phyloP scores from a whole-genome alignment of 2,113 vertebrate genomes.

The Halcyon malimbica region DNA sequence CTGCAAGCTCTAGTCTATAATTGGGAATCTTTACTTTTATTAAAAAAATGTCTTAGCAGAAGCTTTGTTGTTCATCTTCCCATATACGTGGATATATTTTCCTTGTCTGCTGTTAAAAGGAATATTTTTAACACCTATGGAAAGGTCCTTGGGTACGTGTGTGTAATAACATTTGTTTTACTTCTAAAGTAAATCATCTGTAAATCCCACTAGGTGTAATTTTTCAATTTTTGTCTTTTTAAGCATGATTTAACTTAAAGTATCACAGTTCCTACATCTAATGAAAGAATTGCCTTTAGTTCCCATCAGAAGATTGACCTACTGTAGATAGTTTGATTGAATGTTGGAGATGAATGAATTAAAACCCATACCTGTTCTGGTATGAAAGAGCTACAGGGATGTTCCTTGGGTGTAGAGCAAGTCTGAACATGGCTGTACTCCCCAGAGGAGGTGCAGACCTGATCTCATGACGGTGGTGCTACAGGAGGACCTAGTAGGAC shows the following conservation, averaged over 20 bases:
- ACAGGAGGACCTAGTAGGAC: background rate
- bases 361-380: background rate
- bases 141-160: slow-evolving; percentile 34
- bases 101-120: slow-evolving; percentile 41
- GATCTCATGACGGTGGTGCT: accelerated
- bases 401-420: background rate
- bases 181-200: slow-evolving; percentile 51
- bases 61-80: slow-evolving; percentile 38
- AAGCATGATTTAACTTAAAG: slow-evolving; percentile 54
- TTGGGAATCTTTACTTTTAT: background rate
- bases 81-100: slow-evolving; percentile 39
- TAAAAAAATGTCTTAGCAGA: slow-evolving; percentile 23
- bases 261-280: slow-evolving; percentile 44
- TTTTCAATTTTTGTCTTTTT: slow-evolving; percentile 49
- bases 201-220: slow-evolving; percentile 40
- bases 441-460: accelerated
- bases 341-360: background rate
- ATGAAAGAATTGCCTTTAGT: slow-evolving; percentile 36
- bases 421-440: background rate
- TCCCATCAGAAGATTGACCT: slow-evolving; percentile 8
- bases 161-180: slow-evolving; percentile 19
- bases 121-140: slow-evolving; percentile 45
- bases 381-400: background rate
- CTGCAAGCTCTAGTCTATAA: slow-evolving; percentile 14
- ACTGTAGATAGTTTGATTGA: background rate